Base-by-base conservation (phyloP, 1,140 invertebrate genomes). In the Riptortus pedestris region DNA sequence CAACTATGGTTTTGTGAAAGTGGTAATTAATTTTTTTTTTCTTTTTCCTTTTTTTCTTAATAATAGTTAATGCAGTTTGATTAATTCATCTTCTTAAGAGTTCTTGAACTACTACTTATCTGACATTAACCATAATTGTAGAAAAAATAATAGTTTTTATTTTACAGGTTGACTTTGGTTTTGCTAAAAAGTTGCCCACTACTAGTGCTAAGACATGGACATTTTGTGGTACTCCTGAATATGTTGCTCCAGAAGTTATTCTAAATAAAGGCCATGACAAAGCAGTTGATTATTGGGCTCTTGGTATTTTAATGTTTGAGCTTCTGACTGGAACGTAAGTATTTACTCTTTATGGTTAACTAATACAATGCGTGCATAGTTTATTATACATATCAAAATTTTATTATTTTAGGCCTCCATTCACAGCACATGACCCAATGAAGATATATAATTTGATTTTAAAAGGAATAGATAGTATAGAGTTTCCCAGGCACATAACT, bases 401-500 rank as follows among this genome's bases (percentile, higher is more conserved):
- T 38, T 38, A 38, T 38, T 38, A 38, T 38, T 67, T 31, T 51
- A 94, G 89, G 69, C 94, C 96, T 9, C 96, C 96, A 0, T 98
- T 98, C 75, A 84, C 90, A 48, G 91, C 87, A 1, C 74, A 80
- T 2, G 90, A 91, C 73, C 93, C 96, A 69, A 93, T 99, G 86
- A 93, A 92, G 71, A 98, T 94, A 0, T 99, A 99, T 74, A 97
- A 96, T 70, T 84, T 92, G 55, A 98, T 99, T 67, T 73, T 90
- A 26, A 91, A 91, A 72, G 94, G 92, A 2, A 91, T 98, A 33
- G 95, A 98, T 69, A 84, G 86, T 31, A 84, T 93, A 5, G 83
- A 86, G 52, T 92, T 96, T 79, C 87, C 91, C 12, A 81, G 83
- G 20, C 83, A 83, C 60, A 84, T 95, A 22, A 83, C 83, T 28